Evolutionary conservation across 2,888 invertebrate species (phyloP), one percentile per base, ranked within the genome.

Genomic region (Coelopa pilipes): DNA sequence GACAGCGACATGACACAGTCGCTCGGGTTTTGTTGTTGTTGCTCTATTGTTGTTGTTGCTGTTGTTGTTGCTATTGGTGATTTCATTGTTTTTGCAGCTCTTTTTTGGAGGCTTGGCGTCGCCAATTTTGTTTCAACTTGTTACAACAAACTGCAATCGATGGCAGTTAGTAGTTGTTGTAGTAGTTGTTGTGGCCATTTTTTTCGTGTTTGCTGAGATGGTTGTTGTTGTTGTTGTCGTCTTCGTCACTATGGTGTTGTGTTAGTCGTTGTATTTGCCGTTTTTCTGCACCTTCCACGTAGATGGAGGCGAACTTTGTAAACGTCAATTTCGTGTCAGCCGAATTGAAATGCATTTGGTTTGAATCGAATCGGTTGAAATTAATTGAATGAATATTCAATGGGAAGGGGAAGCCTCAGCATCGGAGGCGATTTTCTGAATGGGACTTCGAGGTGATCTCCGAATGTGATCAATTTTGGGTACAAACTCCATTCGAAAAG

Each of bases 271-370:
- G 34, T 34, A 34, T 34, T 34, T 34, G 34, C 69, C 9, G 46
- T 34, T n/a, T n/a, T 68, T 68, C 12, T 46, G 57, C 57, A 46
- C 55, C 24, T 13, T 15, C 34, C 24, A 46, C 74, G 47, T 70
- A 77, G 73, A 76, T 77, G 77, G 78, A 75, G 75, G 74, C 75
- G 79, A 79, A 81, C 79, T 83, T 83, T 81, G 83, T 84, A 83
- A 82, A 83, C 80, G 84, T 84, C 83, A 83, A 79, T 84, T 83
- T 82, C 80, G 78, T 82, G 84, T 83, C 84, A 82, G 81, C 75
- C 76, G 19, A 24, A 45, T 57, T 13, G 34, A 34, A 34, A 4
- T 34, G 34, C 2, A 34, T 4, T 34, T 34, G 34, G 7, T 4
- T 34, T 34, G 34, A 34, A 34, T 34, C 7, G 34, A 34, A 34